Conservation (phyloP, 2,797 vertebrate genomes). For the Xenops minutus region DNA sequence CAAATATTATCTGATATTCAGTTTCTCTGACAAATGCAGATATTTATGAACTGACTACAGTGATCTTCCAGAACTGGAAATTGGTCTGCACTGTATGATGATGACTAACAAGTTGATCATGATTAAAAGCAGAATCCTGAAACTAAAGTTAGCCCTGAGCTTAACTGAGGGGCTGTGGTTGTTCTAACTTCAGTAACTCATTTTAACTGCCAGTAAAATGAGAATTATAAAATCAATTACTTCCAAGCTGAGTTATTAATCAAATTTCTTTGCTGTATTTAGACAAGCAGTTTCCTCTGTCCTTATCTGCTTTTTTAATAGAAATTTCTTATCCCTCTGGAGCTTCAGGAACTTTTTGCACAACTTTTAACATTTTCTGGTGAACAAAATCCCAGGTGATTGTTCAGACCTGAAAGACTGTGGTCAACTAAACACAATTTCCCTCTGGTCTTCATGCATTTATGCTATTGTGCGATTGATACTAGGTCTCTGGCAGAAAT, state of each 20-base stretch:
- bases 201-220: slow-evolving; percentile 5
- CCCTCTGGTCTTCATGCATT: neutral
- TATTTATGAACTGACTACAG: slow-evolving; percentile 58
- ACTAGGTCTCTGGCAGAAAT: neutral
- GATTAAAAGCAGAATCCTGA: slow-evolving; percentile 61
- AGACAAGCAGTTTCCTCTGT: neutral
- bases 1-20: slow-evolving; percentile 46
- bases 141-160: slow-evolving; percentile 39
- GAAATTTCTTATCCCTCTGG: neutral
- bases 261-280: neutral
- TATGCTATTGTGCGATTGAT: neutral
- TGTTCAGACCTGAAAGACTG: neutral
- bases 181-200: slow-evolving; percentile 7
- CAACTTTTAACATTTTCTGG: neutral
- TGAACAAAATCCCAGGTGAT: neutral
- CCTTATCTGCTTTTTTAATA: neutral
- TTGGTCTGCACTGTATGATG: slow-evolving; percentile 37
- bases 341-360: neutral
- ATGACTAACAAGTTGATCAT: slow-evolving; percentile 64
- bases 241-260: slow-evolving; percentile 5
- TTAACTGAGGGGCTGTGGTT: neutral
- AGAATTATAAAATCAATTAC: slow-evolving; percentile 34
- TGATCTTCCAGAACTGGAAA: slow-evolving; percentile 52
- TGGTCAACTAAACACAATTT: neutral
- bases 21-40: slow-evolving; percentile 56